These are phyloP conservation scores for Thymallus thymallus DNA, from an alignment of 2,113 vertebrate genomes.

Conservation along the genomic window DNA sequence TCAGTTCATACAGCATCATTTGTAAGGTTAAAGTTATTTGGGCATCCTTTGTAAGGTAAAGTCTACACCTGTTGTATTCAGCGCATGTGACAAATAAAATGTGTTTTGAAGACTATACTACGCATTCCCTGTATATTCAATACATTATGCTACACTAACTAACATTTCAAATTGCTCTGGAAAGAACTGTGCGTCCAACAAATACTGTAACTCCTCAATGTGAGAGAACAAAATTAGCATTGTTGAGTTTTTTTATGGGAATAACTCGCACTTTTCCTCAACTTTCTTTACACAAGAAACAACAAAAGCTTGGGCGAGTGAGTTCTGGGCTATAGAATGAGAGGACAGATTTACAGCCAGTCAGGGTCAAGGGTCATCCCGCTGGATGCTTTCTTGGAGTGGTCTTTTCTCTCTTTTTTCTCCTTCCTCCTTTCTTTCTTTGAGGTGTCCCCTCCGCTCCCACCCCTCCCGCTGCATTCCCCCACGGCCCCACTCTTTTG, in stretches of 20 bases:
- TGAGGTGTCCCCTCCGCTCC: conserved; percentile 50
- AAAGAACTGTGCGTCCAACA: neutral
- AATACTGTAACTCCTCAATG: neutral
- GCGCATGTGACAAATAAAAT: too few species aligned
- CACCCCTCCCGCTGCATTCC: conserved; percentile 49
- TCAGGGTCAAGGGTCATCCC: neutral
- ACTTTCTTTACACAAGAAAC: neutral
- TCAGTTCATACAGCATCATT: neutral
- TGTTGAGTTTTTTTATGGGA: neutral
- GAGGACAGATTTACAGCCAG: neutral
- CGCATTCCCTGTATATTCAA: neutral
- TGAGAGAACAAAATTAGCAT: neutral
- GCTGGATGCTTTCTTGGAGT: conserved; percentile 1
- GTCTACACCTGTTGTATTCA: too few species aligned
- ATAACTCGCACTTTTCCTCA: neutral
- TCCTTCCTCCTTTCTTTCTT: conserved; percentile 61
- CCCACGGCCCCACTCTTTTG: conserved; percentile 53
- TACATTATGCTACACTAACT: neutral
- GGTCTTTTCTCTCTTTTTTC: too few species aligned
- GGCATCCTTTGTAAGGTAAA: too few species aligned
- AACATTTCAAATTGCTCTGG: neutral
- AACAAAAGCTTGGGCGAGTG: neutral
- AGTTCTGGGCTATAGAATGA: neutral
- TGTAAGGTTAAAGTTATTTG: too few species aligned
- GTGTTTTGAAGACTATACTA: too few species aligned